These are phyloP conservation scores for Coreoperca whiteheadi DNA, from an alignment of 2,113 vertebrate genomes.

Conservation along the genomic window DNA sequence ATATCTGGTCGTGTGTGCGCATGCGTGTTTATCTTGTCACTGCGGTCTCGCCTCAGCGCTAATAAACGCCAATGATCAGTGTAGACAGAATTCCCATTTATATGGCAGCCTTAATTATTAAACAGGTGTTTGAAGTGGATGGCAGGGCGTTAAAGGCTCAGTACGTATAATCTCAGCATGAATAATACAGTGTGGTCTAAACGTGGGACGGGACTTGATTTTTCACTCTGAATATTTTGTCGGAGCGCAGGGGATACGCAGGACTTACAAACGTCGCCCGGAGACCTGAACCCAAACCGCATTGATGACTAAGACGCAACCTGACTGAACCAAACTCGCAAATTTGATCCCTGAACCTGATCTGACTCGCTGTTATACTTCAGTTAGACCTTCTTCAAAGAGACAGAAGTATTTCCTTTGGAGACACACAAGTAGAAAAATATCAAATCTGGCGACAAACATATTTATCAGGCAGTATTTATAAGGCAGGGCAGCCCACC, in stretches of 20 bases:
- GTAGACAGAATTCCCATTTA: conserved; percentile 14
- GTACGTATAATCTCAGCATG: neutral
- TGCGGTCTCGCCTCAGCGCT: neutral
- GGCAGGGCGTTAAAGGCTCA: neutral
- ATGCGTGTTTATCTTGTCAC: conserved; percentile 11
- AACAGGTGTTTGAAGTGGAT: conserved; percentile 5
- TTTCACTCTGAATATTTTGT: neutral
- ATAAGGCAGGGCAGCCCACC: no score
- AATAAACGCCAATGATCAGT: conserved; percentile 29
- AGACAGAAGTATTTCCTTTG: neutral
- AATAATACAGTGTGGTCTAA: neutral
- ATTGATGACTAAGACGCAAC: neutral
- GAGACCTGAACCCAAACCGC: neutral
- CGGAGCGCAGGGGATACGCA: neutral
- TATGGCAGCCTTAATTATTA: conserved; percentile 29
- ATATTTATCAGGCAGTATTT: neutral
- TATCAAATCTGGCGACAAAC: neutral
- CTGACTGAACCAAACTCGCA: neutral
- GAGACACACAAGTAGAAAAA: neutral
- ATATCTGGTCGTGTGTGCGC: neutral
- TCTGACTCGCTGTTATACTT: no score
- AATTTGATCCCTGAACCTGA: neutral
- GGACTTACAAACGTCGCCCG: neutral
- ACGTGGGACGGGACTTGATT: no score
- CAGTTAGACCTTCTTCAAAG: neutral